Percentiles rank a stretch among this genome's conserved stretches.
Evolutionary conservation across 2,113 vertebrate genomes (phyloP).

Genomic region (Nycticorax nycticorax): DNA sequence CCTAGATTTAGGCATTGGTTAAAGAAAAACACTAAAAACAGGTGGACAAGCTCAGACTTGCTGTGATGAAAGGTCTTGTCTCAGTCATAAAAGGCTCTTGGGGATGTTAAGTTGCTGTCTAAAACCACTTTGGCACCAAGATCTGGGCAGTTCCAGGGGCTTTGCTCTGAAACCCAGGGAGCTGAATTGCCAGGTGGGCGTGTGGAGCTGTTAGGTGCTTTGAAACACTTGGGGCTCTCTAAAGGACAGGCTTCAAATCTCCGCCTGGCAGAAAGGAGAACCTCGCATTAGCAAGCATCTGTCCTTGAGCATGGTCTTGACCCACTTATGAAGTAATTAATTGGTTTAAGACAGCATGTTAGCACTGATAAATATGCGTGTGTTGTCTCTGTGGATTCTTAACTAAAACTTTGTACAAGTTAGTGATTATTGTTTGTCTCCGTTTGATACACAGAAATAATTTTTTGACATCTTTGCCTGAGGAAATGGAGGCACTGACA

Average conservation of each 20-base stretch:
- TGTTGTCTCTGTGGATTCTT: not conserved
- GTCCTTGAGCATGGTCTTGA: not conserved
- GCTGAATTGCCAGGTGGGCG: not conserved
- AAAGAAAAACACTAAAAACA: not conserved
- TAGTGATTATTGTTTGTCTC: slow-evolving; percentile 3
- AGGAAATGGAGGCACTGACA: slow-evolving; percentile 82
- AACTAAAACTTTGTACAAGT: not conserved
- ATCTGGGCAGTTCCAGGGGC: not conserved
- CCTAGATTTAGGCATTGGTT: not conserved
- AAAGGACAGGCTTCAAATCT: not conserved
- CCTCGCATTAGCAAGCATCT: not conserved
- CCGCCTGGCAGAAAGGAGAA: not conserved
- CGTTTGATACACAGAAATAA: slow-evolving; percentile 84
- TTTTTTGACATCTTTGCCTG: slow-evolving; percentile 83
- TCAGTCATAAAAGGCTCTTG: not conserved
- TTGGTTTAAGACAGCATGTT: not conserved
- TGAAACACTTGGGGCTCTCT: not conserved
- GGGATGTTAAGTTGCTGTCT: not conserved
- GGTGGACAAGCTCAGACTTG: not conserved
- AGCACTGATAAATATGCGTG: not conserved
- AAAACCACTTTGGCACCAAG: not conserved
- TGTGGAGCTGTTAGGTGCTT: not conserved
- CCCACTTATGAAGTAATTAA: not conserved
- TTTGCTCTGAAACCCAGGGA: not conserved
- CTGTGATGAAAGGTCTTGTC: not conserved